Evolutionary conservation across 2,797 vertebrate species (phyloP).

Genomic region (Clarias pachynema): DNA sequence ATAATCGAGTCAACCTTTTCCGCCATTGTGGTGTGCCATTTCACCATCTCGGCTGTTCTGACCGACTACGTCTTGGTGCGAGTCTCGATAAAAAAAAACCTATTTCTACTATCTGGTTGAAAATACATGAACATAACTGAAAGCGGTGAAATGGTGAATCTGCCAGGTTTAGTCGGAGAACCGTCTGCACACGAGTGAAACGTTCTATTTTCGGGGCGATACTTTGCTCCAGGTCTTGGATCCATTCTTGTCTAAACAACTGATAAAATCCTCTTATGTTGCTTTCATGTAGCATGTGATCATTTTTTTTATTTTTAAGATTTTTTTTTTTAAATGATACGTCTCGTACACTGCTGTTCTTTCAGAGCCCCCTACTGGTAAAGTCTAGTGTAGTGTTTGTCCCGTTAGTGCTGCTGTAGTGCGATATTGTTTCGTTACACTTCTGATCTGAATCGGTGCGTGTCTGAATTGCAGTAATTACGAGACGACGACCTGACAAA

Average conservation of each 20-base stretch:
- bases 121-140: not conserved
- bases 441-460: not conserved
- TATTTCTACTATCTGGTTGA: not conserved
- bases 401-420: not conserved
- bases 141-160: not conserved
- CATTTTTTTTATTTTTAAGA: not conserved
- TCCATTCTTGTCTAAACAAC: no score
- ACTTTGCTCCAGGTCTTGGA: not conserved
- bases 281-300: not conserved
- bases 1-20: not conserved
- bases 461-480: not conserved
- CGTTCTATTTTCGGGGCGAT: not conserved
- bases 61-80: not conserved
- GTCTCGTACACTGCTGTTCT: not conserved
- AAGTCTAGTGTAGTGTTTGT: slow-evolving; percentile 1
- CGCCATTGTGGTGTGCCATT: not conserved
- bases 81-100: not conserved
- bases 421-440: not conserved
- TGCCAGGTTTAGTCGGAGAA: not conserved
- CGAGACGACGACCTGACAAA: not conserved
- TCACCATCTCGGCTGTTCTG: slow-evolving; percentile 4
- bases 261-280: not conserved
- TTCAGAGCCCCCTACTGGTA: slow-evolving; percentile 4
- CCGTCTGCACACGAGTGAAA: not conserved
- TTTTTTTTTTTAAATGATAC: not conserved